A percentile compares a stretch with the other conserved stretches of the same genome.
These are phyloP conservation scores for Drosophila tsacasi DNA, from an alignment of 1,140 invertebrate genomes.

Conservation along the genomic window DNA sequence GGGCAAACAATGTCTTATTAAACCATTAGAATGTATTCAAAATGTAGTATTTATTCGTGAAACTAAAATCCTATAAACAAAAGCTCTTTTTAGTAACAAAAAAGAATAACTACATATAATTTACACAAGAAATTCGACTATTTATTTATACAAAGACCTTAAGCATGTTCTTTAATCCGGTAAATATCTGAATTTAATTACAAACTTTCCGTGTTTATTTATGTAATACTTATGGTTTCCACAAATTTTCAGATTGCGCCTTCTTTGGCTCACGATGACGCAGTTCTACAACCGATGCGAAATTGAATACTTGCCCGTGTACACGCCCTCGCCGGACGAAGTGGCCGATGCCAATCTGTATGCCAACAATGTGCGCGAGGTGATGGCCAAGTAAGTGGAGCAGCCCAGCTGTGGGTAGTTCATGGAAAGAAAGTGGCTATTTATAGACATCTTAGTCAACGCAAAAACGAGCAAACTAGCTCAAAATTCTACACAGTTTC, in stretches of 20 bases:
- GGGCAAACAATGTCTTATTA: background rate
- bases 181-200: background rate
- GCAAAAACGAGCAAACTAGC: background rate
- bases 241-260: slow-evolving; percentile 50
- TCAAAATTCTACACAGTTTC: no score
- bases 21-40: background rate
- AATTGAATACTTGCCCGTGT: slow-evolving; percentile 97
- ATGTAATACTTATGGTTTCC: background rate
- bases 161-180: background rate
- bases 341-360: slow-evolving; percentile 95
- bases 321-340: slow-evolving; percentile 94
- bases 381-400: slow-evolving; percentile 95
- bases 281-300: slow-evolving; percentile 96
- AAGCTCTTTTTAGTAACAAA: no score
- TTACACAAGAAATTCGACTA: background rate
- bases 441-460: background rate
- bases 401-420: background rate
- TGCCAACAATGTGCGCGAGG: slow-evolving; percentile 94
- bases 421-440: background rate
- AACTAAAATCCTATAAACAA: no score
- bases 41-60: background rate
- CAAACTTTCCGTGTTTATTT: background rate
- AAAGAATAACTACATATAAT: no score
- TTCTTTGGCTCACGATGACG: slow-evolving; percentile 96
- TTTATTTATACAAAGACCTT: background rate